A percentile compares a stretch with the other conserved stretches of the same genome.
Conservation (phyloP, 2,113 vertebrate species). For the Odocoileus hemionus region DNA sequence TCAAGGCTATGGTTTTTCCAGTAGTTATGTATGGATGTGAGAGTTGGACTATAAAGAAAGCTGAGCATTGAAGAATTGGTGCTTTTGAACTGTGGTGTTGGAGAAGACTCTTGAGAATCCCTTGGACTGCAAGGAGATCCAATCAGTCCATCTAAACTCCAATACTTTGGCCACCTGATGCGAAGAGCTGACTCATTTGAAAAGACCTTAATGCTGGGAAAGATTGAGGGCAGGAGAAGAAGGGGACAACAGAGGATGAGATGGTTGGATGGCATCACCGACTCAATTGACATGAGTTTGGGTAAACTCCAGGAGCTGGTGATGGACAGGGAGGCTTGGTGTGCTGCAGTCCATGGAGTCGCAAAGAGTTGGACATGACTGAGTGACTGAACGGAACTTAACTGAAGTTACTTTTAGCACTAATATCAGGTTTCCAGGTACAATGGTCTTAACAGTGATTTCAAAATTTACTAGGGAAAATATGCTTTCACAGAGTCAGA, state of each 20-base stretch:
- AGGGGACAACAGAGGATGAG: background rate
- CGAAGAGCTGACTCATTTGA: background rate
- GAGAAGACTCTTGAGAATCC: background rate
- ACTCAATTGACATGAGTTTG: background rate
- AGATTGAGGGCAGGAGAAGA: background rate
- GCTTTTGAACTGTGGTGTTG: background rate
- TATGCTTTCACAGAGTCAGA: slow-evolving; percentile 30
- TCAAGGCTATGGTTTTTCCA: background rate
- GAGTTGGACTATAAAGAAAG: background rate
- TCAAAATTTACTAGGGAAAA: slow-evolving; percentile 43
- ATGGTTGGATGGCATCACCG: background rate
- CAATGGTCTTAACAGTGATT: slow-evolving; percentile 18
- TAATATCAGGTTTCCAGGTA: background rate
- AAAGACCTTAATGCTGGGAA: background rate
- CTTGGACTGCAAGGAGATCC: background rate
- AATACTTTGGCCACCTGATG: background rate
- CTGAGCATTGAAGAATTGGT: background rate
- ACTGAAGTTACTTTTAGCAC: background rate
- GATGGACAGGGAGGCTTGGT: background rate
- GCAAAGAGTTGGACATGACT: background rate
- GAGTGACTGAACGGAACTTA: background rate
- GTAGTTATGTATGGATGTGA: background rate
- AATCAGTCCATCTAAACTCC: background rate
- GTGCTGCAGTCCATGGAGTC: background rate
- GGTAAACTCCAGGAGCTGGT: background rate